phyloP scores from a whole-genome alignment of 2,797 vertebrate genomes.

The Karalla daura region DNA sequence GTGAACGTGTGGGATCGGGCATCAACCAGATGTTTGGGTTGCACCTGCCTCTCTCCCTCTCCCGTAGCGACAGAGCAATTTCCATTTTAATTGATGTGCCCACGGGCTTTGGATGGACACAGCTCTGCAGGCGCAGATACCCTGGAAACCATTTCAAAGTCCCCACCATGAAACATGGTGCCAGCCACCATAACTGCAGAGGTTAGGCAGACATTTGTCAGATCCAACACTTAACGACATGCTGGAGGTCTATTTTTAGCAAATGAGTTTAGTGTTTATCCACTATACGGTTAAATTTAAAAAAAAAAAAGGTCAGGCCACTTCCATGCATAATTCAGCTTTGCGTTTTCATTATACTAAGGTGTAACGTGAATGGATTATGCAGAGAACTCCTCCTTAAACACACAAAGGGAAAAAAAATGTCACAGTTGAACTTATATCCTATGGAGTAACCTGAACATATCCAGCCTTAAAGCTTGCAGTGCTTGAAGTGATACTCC shows the following conservation, averaged over 20 bases:
- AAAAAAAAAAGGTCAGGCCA: slow-evolving; percentile 34
- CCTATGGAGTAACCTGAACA: background rate
- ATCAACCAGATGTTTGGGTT: slow-evolving; percentile 78
- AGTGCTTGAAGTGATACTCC: background rate
- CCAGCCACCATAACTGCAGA: slow-evolving; percentile 49
- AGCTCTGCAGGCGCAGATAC: slow-evolving; percentile 44
- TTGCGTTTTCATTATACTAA: slow-evolving; percentile 20
- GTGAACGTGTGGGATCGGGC: slow-evolving; percentile 60
- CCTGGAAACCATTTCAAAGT: slow-evolving; percentile 68
- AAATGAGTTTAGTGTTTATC: slow-evolving; percentile 37
- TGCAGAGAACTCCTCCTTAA: background rate
- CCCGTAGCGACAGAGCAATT: slow-evolving; percentile 66
- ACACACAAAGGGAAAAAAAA: background rate
- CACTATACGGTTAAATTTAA: slow-evolving; percentile 25
- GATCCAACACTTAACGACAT: slow-evolving; percentile 42
- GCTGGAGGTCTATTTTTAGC: slow-evolving; percentile 56
- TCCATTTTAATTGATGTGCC: slow-evolving; percentile 78
- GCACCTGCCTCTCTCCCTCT: slow-evolving; percentile 62
- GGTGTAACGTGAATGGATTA: background rate
- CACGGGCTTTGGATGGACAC: slow-evolving; percentile 66
- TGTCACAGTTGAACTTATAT: background rate
- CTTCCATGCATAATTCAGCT: slow-evolving; percentile 13
- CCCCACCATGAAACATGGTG: slow-evolving; percentile 43
- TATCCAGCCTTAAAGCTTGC: background rate
- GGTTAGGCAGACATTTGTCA: slow-evolving; percentile 52